Evolutionary conservation across 2,888 invertebrate genomes (phyloP).

Genomic region (Rhagonycha lutea): DNA sequence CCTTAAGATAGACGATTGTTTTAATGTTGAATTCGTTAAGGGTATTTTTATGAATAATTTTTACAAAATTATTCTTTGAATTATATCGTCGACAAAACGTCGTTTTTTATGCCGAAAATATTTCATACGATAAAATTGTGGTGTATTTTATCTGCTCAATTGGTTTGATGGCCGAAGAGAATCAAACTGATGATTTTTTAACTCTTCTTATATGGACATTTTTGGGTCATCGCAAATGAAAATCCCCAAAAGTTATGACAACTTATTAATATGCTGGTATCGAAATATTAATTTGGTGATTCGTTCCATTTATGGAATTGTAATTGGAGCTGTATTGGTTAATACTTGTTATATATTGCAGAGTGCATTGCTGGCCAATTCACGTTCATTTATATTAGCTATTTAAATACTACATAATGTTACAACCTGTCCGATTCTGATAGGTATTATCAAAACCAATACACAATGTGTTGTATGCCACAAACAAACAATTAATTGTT

Average conservation of each 20-base stretch:
- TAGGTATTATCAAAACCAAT: conserved; percentile 1
- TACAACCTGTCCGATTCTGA: not conserved
- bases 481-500: not conserved
- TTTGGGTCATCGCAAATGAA: no score
- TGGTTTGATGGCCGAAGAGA: not conserved
- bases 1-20: not conserved
- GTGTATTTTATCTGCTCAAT: not conserved
- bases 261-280: not conserved
- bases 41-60: not conserved
- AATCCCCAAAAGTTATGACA: not conserved
- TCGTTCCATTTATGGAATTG: conserved; percentile 2
- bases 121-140: not conserved
- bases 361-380: not conserved
- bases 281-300: not conserved
- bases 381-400: conserved; percentile 1
- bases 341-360: conserved; percentile 4
- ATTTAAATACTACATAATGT: not conserved
- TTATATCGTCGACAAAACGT: not conserved
- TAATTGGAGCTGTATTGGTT: conserved; percentile 5
- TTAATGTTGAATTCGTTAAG: not conserved
- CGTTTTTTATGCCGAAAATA: not conserved
- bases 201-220: no score
- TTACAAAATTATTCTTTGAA: not conserved
- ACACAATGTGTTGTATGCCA: not conserved
- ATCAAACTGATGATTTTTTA: no score